phyloP scores from a whole-genome alignment of 2,797 vertebrate genomes.

The Pyrrhura leucotis region DNA sequence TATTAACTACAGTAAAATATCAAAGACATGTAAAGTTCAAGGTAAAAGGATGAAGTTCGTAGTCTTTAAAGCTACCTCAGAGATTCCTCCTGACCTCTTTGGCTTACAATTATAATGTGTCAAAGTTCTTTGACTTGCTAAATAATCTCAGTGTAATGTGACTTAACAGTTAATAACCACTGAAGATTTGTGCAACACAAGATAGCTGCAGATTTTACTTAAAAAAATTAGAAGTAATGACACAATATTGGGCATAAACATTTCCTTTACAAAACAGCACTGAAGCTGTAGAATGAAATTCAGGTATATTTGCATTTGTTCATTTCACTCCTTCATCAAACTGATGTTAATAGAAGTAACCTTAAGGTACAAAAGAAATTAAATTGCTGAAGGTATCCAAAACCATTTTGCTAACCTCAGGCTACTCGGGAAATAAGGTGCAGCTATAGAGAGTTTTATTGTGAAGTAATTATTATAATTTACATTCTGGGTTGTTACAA shows the following conservation, averaged over 20 bases:
- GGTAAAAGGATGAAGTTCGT: not conserved
- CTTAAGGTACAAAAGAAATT: not conserved
- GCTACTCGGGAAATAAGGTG: not conserved
- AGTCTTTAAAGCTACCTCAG: not conserved
- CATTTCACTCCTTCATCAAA: not conserved
- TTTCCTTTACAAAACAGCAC: not conserved
- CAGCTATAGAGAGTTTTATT: not conserved
- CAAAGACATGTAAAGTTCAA: not conserved
- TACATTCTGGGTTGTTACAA: not conserved
- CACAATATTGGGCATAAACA: not conserved
- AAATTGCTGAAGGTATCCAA: not conserved
- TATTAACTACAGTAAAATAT: not conserved
- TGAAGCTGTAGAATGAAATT: not conserved
- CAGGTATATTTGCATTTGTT: not conserved
- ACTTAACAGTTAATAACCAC: not conserved
- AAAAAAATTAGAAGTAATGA: not conserved
- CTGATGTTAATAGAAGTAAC: not conserved
- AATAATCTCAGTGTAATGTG: not conserved
- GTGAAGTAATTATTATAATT: slow-evolving; percentile 28
- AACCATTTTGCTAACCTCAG: slow-evolving; percentile 34
- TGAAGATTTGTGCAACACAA: not conserved
- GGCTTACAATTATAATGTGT: not conserved
- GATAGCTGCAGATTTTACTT: not conserved
- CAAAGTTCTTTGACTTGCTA: not conserved
- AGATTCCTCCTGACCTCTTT: not conserved